A percentile compares a stretch with the other conserved stretches of the same genome.
These are phyloP conservation scores for Drosophila micromelanica DNA, from an alignment of 1,140 invertebrate genomes.

Conservation along the genomic window DNA sequence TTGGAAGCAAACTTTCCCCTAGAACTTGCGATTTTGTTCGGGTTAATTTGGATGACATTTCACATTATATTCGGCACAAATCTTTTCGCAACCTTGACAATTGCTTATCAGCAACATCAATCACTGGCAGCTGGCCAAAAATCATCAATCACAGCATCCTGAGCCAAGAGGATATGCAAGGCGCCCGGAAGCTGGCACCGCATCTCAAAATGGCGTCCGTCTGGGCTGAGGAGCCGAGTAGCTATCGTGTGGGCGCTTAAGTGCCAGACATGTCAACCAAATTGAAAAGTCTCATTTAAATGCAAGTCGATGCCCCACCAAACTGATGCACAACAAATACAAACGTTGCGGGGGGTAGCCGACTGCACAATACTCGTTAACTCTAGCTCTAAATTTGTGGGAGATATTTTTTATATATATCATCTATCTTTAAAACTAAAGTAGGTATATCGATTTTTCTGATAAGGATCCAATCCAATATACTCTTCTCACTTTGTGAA, in stretches of 20 bases:
- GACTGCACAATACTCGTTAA: no score
- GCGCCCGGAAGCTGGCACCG: slow-evolving; percentile 19
- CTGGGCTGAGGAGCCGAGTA: not conserved
- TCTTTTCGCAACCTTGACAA: slow-evolving; percentile 57
- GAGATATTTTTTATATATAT: no score
- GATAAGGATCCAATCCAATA: no score
- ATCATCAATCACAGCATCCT: slow-evolving; percentile 54
- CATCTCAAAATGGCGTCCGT: not conserved
- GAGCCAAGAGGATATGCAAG: slow-evolving; percentile 33
- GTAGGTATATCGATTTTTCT: no score
- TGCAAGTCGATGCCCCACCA: slow-evolving; percentile 30
- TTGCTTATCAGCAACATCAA: slow-evolving; percentile 48
- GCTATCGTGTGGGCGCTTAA: not conserved
- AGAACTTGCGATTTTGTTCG: not conserved
- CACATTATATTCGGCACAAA: slow-evolving; percentile 23
- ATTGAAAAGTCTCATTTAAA: slow-evolving; percentile 54
- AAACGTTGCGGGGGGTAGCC: no score
- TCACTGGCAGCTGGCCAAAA: slow-evolving; percentile 45
- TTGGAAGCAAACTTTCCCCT: not conserved
- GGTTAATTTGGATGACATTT: slow-evolving; percentile 43
- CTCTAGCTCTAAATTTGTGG: no score
- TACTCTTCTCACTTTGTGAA: no score
- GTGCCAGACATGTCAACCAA: slow-evolving; percentile 39
- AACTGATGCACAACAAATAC: slow-evolving; percentile 4
- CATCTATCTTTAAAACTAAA: no score